Conservation (phyloP, 2,888 invertebrate species). For the Drosophila lacicola region DNA sequence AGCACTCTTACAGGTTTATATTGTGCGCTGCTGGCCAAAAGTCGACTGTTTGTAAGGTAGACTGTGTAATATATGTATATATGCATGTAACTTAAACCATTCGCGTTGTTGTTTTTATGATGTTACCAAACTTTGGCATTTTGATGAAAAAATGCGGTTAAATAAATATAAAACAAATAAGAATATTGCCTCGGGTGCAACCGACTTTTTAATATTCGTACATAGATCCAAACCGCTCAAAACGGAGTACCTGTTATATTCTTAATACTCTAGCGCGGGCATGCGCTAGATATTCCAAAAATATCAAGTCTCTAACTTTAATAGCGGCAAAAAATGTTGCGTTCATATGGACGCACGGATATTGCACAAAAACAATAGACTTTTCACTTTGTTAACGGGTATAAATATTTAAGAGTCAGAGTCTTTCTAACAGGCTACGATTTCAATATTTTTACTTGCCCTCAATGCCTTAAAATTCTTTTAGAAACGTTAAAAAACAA, state of each 20-base stretch:
- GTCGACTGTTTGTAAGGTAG: slow-evolving; percentile 29
- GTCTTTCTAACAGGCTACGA: slow-evolving; percentile 16
- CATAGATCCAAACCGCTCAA: too few species aligned
- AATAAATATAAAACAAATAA: neutral
- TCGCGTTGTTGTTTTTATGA: slow-evolving; percentile 40
- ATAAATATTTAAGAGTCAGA: slow-evolving; percentile 19
- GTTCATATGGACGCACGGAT: too few species aligned
- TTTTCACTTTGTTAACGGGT: too few species aligned
- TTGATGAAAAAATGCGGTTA: slow-evolving; percentile 46
- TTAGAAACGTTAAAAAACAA: slow-evolving; percentile 23
- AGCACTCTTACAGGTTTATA: slow-evolving; percentile 2
- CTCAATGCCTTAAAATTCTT: slow-evolving; percentile 33
- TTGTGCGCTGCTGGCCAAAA: slow-evolving; percentile 52
- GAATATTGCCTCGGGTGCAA: too few species aligned
- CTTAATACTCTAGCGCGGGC: too few species aligned
- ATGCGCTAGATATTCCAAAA: too few species aligned
- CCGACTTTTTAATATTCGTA: too few species aligned
- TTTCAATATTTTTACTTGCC: slow-evolving; percentile 14
- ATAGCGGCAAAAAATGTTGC: too few species aligned
- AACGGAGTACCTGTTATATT: too few species aligned
- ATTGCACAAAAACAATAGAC: too few species aligned
- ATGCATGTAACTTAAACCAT: slow-evolving; percentile 29
- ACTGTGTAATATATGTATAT: slow-evolving; percentile 10
- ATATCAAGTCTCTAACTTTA: too few species aligned
- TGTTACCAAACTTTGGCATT: slow-evolving; percentile 73